Conservation (phyloP, 2,797 vertebrate species). For the Vultur gryphus region DNA sequence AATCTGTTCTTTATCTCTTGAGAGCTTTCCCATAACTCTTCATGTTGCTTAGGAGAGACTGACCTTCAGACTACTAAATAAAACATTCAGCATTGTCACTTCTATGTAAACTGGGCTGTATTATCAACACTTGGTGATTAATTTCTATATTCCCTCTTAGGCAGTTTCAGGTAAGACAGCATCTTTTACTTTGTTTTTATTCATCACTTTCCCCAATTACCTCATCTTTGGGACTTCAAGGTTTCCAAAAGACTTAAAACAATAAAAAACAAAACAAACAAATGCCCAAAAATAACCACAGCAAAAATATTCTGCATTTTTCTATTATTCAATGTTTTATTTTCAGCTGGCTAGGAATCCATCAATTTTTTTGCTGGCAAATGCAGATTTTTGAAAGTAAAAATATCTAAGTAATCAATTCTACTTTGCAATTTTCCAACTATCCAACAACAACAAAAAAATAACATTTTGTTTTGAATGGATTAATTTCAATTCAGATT, state of each 20-base stretch:
- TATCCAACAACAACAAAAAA: background rate
- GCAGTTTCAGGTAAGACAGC: background rate
- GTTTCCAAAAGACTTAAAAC: background rate
- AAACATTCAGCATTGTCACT: background rate
- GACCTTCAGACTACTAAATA: background rate
- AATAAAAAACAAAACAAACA: background rate
- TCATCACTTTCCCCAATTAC: background rate
- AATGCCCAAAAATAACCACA: background rate
- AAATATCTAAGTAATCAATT: background rate
- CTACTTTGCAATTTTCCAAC: background rate
- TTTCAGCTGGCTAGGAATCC: background rate
- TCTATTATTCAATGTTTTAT: background rate
- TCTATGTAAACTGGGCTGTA: background rate
- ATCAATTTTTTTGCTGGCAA: background rate
- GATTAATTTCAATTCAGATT: background rate
- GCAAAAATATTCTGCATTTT: background rate
- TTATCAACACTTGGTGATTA: background rate
- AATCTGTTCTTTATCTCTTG: background rate
- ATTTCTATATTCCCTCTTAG: background rate
- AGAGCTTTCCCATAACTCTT: background rate
- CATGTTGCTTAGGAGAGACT: background rate
- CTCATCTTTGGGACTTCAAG: background rate
- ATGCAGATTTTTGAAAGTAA: background rate
- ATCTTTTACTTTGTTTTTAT: background rate
- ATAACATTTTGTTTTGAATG: background rate